Evolutionary conservation across 1,140 invertebrate species (phyloP), one percentile per base, ranked within the genome.

Genomic region (Sinonovacula constricta): DNA sequence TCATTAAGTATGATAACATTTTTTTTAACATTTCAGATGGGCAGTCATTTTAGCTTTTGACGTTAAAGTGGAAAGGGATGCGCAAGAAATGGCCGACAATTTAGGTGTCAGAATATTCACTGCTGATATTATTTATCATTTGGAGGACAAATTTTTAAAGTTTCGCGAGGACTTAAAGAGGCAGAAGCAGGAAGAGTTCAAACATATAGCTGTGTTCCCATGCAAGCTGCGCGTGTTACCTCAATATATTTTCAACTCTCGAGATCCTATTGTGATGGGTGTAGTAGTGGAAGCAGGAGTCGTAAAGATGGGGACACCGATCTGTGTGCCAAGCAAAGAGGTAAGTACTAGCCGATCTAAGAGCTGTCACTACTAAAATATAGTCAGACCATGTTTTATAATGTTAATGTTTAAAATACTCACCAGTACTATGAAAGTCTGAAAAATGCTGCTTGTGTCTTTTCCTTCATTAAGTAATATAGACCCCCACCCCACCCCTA

Each of bases 71-170:
- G 98, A 99, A 89, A 93, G 95, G 70, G 99, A 99, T 87, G 98
- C 98, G 0, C 98, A 99, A 92, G 97, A 99, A 89, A 91, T 99
- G 89, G 99, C 99, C 0, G 98, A 99, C 87, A 94, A 94, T 60
- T 89, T 98, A 54, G 97, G 96, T 66, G 97, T 99, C 53, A 97
- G 95, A 92, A 98, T 99, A 87, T 99, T 99, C 94, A 95, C 98
- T 74, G 99, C 99, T 2, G 98, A 99, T 91, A 99, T 99, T 89
- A 99, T 99, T 87, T 99, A 99, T 92, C 99, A 99, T 93, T 92
- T 99, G 76, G 99, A 99, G 92, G 98, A 99, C 91, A 96, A 96
- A 89, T 99, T 99, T 92, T 98, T 95, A 79, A 95, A 95, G 22
- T 99, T 98, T 90, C 93, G 97, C 67, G 97, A 99, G 66, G 97